Evolutionary conservation across 2,113 vertebrate genomes (phyloP).

Genomic region (Ia io): DNA sequence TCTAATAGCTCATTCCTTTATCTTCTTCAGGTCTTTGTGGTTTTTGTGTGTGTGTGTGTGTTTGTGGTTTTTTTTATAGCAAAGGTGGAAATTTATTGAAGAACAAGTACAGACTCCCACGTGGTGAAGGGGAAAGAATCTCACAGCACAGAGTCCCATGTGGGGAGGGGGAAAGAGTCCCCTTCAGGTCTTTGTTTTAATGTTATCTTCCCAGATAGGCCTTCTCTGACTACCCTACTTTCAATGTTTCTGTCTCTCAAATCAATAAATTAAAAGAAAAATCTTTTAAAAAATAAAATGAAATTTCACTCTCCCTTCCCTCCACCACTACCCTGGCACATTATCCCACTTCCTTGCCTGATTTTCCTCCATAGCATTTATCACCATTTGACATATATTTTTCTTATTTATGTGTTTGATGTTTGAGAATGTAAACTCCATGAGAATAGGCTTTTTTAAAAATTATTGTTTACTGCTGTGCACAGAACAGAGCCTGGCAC

Average conservation of each 20-base stretch:
- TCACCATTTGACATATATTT: background rate
- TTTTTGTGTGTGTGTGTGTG: too few relatives aligned
- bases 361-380: background rate
- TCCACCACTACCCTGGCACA: background rate
- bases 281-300: background rate
- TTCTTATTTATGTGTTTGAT: constrained; percentile 12
- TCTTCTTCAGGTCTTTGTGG: background rate
- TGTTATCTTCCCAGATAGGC: background rate
- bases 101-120: too few relatives aligned
- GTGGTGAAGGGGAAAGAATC: too few relatives aligned
- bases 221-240: background rate
- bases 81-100: too few relatives aligned
- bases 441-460: background rate
- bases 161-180: too few relatives aligned
- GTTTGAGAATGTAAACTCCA: background rate
- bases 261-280: background rate
- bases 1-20: background rate
- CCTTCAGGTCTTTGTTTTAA: background rate
- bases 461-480: background rate
- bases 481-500: background rate
- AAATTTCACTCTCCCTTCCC: background rate
- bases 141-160: too few relatives aligned
- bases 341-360: background rate
- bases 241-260: background rate
- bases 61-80: background rate